Evolutionary conservation across 2,888 invertebrate species (phyloP), one percentile per base, ranked within the genome.

Genomic region (Lochmaea crataegi): DNA sequence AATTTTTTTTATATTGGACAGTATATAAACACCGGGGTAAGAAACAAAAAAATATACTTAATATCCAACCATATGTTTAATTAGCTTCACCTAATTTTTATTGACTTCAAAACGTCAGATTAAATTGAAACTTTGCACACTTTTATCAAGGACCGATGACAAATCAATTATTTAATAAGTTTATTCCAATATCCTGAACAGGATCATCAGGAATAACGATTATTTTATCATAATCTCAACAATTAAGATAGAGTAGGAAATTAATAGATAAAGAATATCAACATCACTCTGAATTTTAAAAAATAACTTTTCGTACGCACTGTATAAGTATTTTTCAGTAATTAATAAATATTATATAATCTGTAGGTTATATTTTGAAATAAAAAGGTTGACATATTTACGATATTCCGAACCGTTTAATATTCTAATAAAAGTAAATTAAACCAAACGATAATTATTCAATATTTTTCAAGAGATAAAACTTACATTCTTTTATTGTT

Each of bases 301-400:
- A 22, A 22, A 22, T 22, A 22, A 22, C 22, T 22, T 22, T 22
- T 1, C 53, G 9, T 56, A 56, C 4, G 53, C 53, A 9, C n/a
- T 56, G 56, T 11, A 56, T 53, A 16, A 42, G 12, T 18, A 16
- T 53, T 56, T 16, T 22, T 56, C 16, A 16, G 9, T 22, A 57
- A 9, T 16, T 0, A 57, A 57, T 22, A 57, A 18, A 57, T 12
- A 57, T 11, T 57, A 18, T 11, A 22, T 22, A 22, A 22, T 57
- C 56, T 5, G 12, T 38, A 38, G 56, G 22, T 57, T 18, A 26
- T 57, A 11, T 26, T 57, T 22, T 22, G 56, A 57, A 57, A 57
- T 22, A n/a, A 56, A 56, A 12, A 16, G 16, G 53, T n/a, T 56
- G 56, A 56, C 16, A 16, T 56, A 56, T 56, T 16, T 56, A 56